Evolutionary conservation across 53 echinoderm and acorn worm species (phyloP), one percentile per base, ranked within the genome.

Genomic region (Hippasteria phrygiana): DNA sequence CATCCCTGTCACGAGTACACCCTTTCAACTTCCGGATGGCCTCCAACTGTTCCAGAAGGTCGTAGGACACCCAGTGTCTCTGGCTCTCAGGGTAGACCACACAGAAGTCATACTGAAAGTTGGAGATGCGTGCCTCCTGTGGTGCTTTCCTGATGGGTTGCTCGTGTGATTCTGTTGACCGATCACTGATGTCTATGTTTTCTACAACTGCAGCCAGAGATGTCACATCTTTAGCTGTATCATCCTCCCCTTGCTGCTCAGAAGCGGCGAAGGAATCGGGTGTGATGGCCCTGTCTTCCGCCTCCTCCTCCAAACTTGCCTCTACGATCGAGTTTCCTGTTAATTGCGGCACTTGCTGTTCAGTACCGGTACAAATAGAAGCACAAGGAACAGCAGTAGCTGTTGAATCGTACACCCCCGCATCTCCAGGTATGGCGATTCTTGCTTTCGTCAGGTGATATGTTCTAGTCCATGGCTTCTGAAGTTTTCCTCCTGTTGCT

Each of bases 81-180:
- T 69, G 46, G 22, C 9, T 40, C 42, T 87, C 32, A 2, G 87
- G 87, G 55, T 87, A 73, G 40, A 72, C 55, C 26, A 73, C 87
- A 43, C 14, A 87, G 27, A 87, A 87, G 73, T 87, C 87, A n/a
- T 72, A 50, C 38, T 51, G n/a, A 54, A 37, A 73, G 72, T 51
- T 29, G 43, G 71, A 18, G 35, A 72, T 27, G 33, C 87, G 20
- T 55, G 54, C 71, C 34, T 87, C 35, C 27, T 87, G 36, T 20
- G 73, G 87, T n/a, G 69, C 67, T 34, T 84, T 70, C 70, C 67
- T 50, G 8, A 84, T 84, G 1, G 48, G 62, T 6, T 80, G 62
- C 28, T 62, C 41, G 14, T 64, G 27, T 34, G 20, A n/a, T 14
- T n/a, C 43, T 10, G 3, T 18, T 22, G 37, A 8, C 34, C 6